Base-by-base conservation (phyloP, 2,113 vertebrate species). In the Holacanthus passer region DNA sequence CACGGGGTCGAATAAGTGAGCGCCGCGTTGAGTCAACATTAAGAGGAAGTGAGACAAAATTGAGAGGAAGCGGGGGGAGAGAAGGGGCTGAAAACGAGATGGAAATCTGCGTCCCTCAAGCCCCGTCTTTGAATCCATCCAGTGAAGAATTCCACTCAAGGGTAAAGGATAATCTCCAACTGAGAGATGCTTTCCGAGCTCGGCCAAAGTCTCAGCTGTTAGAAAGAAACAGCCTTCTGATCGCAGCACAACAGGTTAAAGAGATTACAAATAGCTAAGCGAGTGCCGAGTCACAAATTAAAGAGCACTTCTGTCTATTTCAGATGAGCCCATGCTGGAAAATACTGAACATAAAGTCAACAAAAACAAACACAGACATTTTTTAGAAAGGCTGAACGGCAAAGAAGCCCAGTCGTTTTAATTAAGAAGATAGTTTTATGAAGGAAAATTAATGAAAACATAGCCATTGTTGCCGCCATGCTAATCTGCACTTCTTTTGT, bases 381-480 rank as follows among this genome's bases (percentile, higher is more conserved):
- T 65, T 53, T 48, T 47, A 66, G 62, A 85, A 86, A 71, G 55
- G 62, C 45, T 32, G 70, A 86, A 64, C 82, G 83, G 88, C 82
- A 87, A 92, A 89, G 76, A 91, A 87, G 86, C 65, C 43, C 47
- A 77, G 79, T 78, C 19, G 63, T 87, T 94, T 94, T 92, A 94
- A 95, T 95, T 93, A 93, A 92, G 88, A 88, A 91, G 86, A 88
- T 93, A 90, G 88, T 94, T 95, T 94, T 92, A 94, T 88, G 87
- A 92, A 91, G 90, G 77, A 84, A 94, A 94, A 91, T 93, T 86
- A 94, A 94, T 94, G 87, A 89, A 94, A 92, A 91, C 92, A 93
- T 93, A 95, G 92, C 92, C 81, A 91, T 89, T 87, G 73, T 91
- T 83, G 81, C 87, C 85, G 90, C 66, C 69, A 86, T 82, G 87